Base-by-base conservation (phyloP, 2,888 invertebrate species). In the Seira musarum region DNA sequence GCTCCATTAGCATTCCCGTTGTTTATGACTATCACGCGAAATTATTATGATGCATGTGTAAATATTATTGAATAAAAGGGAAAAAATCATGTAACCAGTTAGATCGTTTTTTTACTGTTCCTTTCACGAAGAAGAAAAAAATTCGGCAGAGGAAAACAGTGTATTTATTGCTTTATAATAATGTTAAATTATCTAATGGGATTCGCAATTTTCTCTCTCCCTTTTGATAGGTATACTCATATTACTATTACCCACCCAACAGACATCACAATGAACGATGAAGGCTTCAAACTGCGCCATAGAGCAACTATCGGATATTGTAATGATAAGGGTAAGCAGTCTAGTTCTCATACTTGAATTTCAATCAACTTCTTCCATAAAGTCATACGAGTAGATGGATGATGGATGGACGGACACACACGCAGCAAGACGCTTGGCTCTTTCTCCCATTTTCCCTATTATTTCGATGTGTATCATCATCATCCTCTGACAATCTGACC, bases 121-220 rank as follows among this genome's bases (percentile, higher is more conserved):
- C 30, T 30, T 30, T 30, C 30, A 30, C 3, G 30, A 30, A 30
- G 30, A 30, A 8, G 30, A 30, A 8, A n/a, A 65, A 21, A 21
- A 17, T 30, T 53, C 25, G 53, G 19, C 46, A 8, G 8, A 61
- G 35, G 25, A 64, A 65, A 66, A 64, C 69, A 68, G 69, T 68
- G 63, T 64, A 76, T 25, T 76, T 76, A 76, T 76, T 76, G 76
- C 76, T 69, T 68, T 63, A 76, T 76, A 64, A 76, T 75, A 68
- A 68, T 40, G 61, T 69, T 68, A 64, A 60, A 76, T 76, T 76
- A 76, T 63, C 63, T 61, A 63, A 76, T 76, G 53, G 61, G 69
- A 63, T 69, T 68, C 69, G 22, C 53, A 76, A 69, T 76, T 76
- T 57, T 75, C 49, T 21, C 24, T 19, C 30, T n/a, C n/a, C n/a